A percentile compares a stretch with the other conserved stretches of the same genome.
Evolutionary conservation across 2,113 vertebrate genomes (phyloP).

Genomic region (Sinocyclocheilus rhinocerous): DNA sequence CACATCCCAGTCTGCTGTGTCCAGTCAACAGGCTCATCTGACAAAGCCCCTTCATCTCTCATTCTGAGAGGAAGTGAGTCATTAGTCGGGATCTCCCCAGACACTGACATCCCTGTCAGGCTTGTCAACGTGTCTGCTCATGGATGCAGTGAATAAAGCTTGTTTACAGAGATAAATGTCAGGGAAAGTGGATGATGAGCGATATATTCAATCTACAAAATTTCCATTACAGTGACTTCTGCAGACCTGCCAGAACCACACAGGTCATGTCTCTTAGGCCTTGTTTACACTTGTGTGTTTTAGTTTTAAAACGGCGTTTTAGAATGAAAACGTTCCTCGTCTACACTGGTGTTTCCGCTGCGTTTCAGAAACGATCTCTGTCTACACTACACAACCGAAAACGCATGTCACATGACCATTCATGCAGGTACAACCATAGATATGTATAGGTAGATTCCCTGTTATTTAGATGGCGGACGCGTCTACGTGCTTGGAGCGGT

Average conservation of each 20-base stretch:
- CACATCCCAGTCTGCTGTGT: slow-evolving; percentile 15
- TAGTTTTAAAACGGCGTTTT: no score
- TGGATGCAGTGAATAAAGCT: slow-evolving; percentile 39
- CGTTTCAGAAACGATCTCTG: no score
- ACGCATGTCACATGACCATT: no score
- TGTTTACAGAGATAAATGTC: slow-evolving; percentile 57
- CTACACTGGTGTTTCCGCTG: no score
- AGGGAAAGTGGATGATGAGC: slow-evolving; percentile 16
- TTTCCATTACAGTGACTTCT: background rate
- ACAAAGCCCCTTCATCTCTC: slow-evolving; percentile 59
- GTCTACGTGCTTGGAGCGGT: no score
- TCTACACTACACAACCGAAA: no score
- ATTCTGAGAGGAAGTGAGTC: slow-evolving; percentile 71
- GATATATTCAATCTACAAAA: background rate
- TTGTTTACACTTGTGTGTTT: no score
- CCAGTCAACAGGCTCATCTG: slow-evolving; percentile 64
- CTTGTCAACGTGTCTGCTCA: slow-evolving; percentile 34
- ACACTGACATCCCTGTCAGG: slow-evolving; percentile 58
- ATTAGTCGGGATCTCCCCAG: slow-evolving; percentile 60
- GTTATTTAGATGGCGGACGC: no score
- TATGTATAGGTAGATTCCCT: no score
- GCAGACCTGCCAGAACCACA: background rate
- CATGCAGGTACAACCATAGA: no score
- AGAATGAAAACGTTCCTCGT: no score
- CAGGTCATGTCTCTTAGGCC: background rate